These are phyloP conservation scores for Colletes latitarsis DNA, from an alignment of 1,140 invertebrate genomes.

Conservation along the genomic window DNA sequence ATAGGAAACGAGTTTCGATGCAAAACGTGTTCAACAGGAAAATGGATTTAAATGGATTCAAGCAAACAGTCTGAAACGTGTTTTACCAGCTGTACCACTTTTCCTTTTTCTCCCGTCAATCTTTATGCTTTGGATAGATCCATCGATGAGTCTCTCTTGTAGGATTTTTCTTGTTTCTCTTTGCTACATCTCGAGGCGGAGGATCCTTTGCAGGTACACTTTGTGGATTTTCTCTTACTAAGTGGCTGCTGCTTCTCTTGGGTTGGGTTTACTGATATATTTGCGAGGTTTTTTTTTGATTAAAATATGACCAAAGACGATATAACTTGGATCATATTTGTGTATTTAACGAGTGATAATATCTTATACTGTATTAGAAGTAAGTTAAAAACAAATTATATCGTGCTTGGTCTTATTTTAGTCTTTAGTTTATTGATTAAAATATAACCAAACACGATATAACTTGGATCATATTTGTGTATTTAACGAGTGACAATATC, in stretches of 20 bases:
- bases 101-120: background rate
- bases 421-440: too few relatives aligned
- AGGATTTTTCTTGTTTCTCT: constrained; percentile 4
- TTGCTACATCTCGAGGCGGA: background rate
- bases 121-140: constrained; percentile 5
- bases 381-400: too few relatives aligned
- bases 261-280: background rate
- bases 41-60: constrained; percentile 26
- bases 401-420: too few relatives aligned
- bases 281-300: too few relatives aligned
- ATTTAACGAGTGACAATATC: too few relatives aligned
- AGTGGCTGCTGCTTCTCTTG: constrained; percentile 3
- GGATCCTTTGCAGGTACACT: constrained; percentile 5
- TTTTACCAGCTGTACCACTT: constrained; percentile 2
- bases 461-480: too few relatives aligned
- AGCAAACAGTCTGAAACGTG: background rate
- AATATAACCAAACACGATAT: too few relatives aligned
- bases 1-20: background rate
- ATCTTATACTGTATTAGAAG: too few relatives aligned
- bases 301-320: too few relatives aligned
- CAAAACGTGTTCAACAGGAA: constrained; percentile 19
- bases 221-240: constrained; percentile 4
- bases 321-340: too few relatives aligned
- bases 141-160: background rate
- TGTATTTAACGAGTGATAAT: too few relatives aligned